Conservation (phyloP, 1,140 invertebrate genomes). For the Centruroides sculpturatus region DNA sequence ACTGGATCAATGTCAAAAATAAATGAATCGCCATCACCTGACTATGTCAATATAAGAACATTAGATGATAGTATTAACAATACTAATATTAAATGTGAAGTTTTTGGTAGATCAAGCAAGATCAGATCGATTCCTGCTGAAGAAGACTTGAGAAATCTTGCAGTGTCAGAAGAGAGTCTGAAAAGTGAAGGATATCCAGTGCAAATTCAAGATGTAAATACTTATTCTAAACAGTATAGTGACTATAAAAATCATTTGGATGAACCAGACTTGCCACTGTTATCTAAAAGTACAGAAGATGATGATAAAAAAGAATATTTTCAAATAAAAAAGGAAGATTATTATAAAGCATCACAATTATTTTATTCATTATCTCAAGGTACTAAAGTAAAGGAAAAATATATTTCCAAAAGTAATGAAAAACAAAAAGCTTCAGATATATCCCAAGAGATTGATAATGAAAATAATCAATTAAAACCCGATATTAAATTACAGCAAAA, state of each 20-base stretch:
- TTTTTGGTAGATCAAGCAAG: too few species aligned
- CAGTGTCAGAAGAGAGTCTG: too few species aligned
- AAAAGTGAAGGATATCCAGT: neutral
- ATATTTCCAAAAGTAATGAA: neutral
- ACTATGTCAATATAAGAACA: conserved; percentile 19
- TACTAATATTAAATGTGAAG: too few species aligned
- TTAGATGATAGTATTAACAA: too few species aligned
- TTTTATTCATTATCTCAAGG: conserved; percentile 9
- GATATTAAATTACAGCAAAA: too few species aligned
- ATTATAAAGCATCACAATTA: conserved; percentile 17
- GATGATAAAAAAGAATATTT: neutral
- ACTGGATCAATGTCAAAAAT: too few species aligned
- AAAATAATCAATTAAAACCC: too few species aligned
- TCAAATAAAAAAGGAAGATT: conserved; percentile 17
- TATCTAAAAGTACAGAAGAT: too few species aligned
- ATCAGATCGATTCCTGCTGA: too few species aligned
- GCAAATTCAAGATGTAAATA: conserved; percentile 5
- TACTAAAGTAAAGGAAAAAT: too few species aligned
- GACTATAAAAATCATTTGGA: neutral
- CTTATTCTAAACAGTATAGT: neutral
- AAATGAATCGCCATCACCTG: conserved; percentile 13
- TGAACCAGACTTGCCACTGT: neutral
- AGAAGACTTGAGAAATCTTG: too few species aligned
- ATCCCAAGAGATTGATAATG: too few species aligned
- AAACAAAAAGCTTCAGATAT: neutral